A percentile compares a stretch with the other conserved stretches of the same genome.
Conservation (phyloP, 2,113 vertebrate species). For the Pristiophorus japonicus region DNA sequence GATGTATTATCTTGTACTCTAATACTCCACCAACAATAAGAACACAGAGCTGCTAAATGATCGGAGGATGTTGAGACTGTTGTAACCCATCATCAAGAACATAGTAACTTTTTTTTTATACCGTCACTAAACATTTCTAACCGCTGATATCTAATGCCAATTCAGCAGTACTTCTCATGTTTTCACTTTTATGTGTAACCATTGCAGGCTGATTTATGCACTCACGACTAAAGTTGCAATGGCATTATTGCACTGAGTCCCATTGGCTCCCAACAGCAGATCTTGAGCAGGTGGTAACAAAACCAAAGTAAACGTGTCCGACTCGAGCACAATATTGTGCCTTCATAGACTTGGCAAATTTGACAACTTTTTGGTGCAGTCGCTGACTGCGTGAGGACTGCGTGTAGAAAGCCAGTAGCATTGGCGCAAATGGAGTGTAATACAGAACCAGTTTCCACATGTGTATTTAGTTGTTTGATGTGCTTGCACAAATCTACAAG, state of each 20-base stretch:
- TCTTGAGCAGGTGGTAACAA: background rate
- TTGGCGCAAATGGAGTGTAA: no score
- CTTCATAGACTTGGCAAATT: background rate
- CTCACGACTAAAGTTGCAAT: background rate
- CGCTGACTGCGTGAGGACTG: no score
- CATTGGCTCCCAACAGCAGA: background rate
- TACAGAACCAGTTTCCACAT: background rate
- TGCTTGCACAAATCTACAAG: background rate
- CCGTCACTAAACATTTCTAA: background rate
- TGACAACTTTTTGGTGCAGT: no score
- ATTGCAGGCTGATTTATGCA: background rate
- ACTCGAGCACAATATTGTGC: background rate
- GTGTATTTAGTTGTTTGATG: background rate
- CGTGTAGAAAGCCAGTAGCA: no score
- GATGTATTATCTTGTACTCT: background rate
- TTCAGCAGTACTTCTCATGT: background rate
- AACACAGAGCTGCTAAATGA: background rate
- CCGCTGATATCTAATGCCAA: background rate
- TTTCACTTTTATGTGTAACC: background rate
- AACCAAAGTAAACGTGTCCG: background rate
- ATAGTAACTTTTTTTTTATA: background rate
- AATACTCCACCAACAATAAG: background rate
- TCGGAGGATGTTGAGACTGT: background rate
- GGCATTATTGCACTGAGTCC: background rate
- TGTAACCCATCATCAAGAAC: background rate